Base-by-base conservation (phyloP, 2,113 vertebrate species). In the Gavia stellata region DNA sequence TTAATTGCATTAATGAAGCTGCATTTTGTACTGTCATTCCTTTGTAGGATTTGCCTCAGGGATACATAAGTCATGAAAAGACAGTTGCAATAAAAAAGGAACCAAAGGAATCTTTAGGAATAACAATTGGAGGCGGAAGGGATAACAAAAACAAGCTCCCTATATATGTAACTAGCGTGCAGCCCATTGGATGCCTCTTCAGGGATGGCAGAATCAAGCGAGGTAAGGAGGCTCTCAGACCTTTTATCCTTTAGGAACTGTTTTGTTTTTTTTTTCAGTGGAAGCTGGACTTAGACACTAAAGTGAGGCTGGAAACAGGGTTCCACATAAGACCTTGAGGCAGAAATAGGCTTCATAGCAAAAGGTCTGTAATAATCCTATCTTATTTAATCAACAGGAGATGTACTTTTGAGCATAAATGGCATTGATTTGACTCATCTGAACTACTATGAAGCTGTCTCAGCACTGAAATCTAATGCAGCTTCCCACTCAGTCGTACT, bases 131-230 rank as follows among this genome's bases (percentile, higher is more conserved):
- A 14, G 99, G 99, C 1, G 99, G 99, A 62, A 98, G 99, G 86
- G 99, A 99, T 92, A 98, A 98, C 94, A 99, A 98, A 91, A 98
- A 98, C 90, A 98, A 98, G 26, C 98, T 99, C 36, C 99, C 99
- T 3, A 98, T 99, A 84, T 99, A 99, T 86, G 99, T 99, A 88
- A 99, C 99, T 2, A 99, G 99, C 4, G 98, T 99, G 62, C 99
- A 99, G 97, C 99, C 99, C 10, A 98, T 99, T 0, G 99, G 99
- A 28, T 99, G 99, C 95, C 98, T 99, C 80, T 99, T 98, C 97
- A 98, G 98, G 82, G 99, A 99, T 9, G 98, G 99, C 91, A 99
- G 98, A 82, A 99, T 99, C 96, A 99, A 98, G 95, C 97, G 97
- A 98, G 99, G 99, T 99, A 96, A 97, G 77, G 71, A 90, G 59